Evolutionary conservation across 1,140 invertebrate species (phyloP).

Genomic region (Eueides isabella): DNA sequence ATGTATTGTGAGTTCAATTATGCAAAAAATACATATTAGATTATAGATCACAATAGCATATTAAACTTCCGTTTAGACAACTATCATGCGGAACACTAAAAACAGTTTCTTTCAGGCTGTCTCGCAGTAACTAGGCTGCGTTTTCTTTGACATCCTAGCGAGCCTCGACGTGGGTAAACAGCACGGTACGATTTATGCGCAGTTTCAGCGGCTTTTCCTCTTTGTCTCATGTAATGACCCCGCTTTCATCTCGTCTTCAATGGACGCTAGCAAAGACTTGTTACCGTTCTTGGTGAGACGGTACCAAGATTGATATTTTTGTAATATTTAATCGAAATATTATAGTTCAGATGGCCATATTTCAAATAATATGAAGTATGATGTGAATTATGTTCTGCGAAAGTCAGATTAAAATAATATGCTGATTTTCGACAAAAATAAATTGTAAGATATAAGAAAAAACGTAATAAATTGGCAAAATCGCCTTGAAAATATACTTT

Average conservation of each 20-base stretch:
- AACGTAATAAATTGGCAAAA: not conserved
- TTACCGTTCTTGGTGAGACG: conserved; percentile 56
- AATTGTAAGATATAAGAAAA: not conserved
- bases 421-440: not conserved
- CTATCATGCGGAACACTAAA: conserved; percentile 42
- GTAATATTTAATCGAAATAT: not conserved
- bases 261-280: conserved; percentile 66
- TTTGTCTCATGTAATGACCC: conserved; percentile 81
- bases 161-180: conserved; percentile 74
- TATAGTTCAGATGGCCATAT: not conserved
- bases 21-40: not conserved
- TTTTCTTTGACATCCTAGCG: conserved; percentile 75
- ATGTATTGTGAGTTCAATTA: no score
- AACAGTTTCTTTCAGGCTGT: conserved; percentile 65
- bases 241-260: conserved; percentile 76
- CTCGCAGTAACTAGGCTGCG: conserved; percentile 67
- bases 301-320: conserved; percentile 50
- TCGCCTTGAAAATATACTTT: no score
- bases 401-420: not conserved
- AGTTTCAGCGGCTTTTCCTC: conserved; percentile 73
- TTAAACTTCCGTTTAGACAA: conserved; percentile 16
- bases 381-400: not conserved
- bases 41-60: not conserved
- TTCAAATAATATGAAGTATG: not conserved
- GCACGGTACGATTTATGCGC: conserved; percentile 71